phyloP scores from a whole-genome alignment of 1,140 invertebrate genomes.

The Macrotrachela quadricornifera region DNA sequence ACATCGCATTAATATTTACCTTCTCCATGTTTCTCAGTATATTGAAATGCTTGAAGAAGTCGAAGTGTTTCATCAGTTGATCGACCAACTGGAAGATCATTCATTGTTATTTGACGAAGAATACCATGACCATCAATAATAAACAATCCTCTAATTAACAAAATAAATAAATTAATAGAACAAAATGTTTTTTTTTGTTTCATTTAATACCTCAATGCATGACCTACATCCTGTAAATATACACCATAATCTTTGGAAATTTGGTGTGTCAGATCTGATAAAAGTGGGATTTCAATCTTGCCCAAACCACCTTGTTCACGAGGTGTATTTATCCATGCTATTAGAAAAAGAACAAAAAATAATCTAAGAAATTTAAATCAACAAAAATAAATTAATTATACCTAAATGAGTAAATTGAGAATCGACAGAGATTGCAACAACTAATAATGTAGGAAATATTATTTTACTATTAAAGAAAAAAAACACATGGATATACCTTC shows the following conservation, averaged over 20 bases:
- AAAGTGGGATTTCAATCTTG: slow-evolving; percentile 62
- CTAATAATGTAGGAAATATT: neutral
- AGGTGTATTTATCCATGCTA: slow-evolving; percentile 52
- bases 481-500: slow-evolving; percentile 32
- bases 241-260: slow-evolving; percentile 72
- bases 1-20: slow-evolving; percentile 5
- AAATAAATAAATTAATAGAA: slow-evolving; percentile 34
- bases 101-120: slow-evolving; percentile 46
- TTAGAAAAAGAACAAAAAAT: slow-evolving; percentile 3
- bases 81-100: slow-evolving; percentile 46
- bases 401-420: slow-evolving; percentile 83
- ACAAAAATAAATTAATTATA: slow-evolving; percentile 30
- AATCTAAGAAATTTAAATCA: neutral
- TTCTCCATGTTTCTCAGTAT: slow-evolving; percentile 42
- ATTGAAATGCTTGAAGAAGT: slow-evolving; percentile 75
- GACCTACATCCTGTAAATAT: slow-evolving; percentile 24
- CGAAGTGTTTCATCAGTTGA: slow-evolving; percentile 73
- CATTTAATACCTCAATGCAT: slow-evolving; percentile 20
- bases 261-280: slow-evolving; percentile 71
- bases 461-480: no score
- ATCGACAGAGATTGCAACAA: slow-evolving; percentile 76
- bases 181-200: slow-evolving; percentile 50
- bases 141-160: slow-evolving; percentile 41
- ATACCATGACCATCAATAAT: slow-evolving; percentile 44
- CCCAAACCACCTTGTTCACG: slow-evolving; percentile 69